Evolutionary conservation across 2,113 vertebrate species (phyloP).

Genomic region (Bothrops jararaca): DNA sequence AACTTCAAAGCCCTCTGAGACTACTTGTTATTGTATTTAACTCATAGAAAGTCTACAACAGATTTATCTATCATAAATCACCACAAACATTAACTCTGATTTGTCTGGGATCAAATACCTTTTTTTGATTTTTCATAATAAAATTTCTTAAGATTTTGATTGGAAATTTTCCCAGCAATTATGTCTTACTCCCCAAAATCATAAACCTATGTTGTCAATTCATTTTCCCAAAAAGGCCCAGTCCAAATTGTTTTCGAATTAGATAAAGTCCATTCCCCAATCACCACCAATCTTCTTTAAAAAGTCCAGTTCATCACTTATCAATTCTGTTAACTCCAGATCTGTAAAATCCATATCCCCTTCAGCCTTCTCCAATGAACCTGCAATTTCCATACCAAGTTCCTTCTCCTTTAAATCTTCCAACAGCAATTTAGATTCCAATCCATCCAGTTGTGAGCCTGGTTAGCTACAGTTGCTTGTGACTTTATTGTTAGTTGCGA

Average conservation of each 20-base stretch:
- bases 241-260: neutral
- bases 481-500: too few species aligned
- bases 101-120: neutral
- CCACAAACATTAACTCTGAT: neutral
- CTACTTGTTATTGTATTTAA: too few species aligned
- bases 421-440: neutral
- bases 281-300: neutral
- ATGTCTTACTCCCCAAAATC: neutral
- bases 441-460: neutral
- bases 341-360: neutral
- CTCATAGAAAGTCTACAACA: too few species aligned
- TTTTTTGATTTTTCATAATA: neutral
- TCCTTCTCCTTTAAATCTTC: neutral
- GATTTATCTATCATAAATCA: neutral
- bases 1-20: too few species aligned
- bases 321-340: neutral
- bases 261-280: neutral
- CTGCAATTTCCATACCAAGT: neutral
- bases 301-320: neutral
- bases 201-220: neutral
- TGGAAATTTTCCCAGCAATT: too few species aligned
- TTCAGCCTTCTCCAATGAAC: neutral
- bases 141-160: neutral
- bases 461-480: neutral
- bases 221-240: neutral